These are phyloP conservation scores for Dendropsophus ebraccatus DNA, from an alignment of 2,113 vertebrate species.

Conservation along the genomic window DNA sequence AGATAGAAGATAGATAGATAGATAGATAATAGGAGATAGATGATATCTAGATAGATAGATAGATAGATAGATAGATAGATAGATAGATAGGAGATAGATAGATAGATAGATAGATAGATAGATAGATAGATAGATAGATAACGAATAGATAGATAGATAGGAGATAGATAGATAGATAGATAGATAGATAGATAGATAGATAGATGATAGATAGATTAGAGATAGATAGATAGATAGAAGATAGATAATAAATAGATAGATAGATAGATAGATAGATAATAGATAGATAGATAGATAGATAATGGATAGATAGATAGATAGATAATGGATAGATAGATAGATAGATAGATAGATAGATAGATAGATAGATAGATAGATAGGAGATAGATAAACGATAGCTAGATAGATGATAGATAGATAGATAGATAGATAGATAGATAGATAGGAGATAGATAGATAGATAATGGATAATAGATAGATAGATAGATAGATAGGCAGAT, in stretches of 20 bases:
- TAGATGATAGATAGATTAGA: not conserved
- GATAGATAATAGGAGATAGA: not conserved
- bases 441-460: slow-evolving; percentile 5
- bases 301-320: not conserved
- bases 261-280: not conserved
- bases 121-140: no score
- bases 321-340: not conserved
- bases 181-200: not conserved
- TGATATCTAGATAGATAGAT: not conserved
- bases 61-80: not conserved
- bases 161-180: not conserved
- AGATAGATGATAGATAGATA: not conserved
- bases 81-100: not conserved
- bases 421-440: not conserved
- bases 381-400: slow-evolving; percentile 1
- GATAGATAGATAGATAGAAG: not conserved
- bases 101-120: not conserved
- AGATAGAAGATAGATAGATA: not conserved
- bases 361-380: not conserved
- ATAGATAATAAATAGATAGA: not conserved
- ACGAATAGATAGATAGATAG: no score
- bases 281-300: slow-evolving; percentile 9
- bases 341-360: not conserved
- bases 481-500: not conserved
- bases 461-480: not conserved